Conservation (phyloP, 2,113 vertebrate genomes). For the Pandion haliaetus region DNA sequence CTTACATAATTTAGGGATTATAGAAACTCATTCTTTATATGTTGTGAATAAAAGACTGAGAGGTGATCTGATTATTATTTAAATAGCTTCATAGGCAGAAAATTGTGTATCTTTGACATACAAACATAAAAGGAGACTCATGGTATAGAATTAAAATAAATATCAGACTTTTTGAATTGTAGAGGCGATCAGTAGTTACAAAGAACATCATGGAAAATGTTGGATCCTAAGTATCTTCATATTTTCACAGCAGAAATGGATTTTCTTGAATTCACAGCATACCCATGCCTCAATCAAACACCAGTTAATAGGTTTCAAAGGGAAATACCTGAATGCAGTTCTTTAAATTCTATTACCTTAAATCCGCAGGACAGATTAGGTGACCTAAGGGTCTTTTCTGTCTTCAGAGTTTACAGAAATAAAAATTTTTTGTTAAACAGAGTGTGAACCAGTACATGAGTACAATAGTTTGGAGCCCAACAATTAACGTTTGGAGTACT, state of each 20-base stretch:
- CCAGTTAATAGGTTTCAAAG: not conserved
- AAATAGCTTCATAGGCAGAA: not conserved
- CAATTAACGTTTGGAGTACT: fast-evolving
- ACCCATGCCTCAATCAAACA: not conserved
- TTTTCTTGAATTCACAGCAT: not conserved
- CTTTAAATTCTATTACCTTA: not conserved
- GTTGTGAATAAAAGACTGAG: not conserved
- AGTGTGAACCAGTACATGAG: not conserved
- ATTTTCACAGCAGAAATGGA: not conserved
- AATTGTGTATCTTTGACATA: not conserved
- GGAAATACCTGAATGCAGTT: not conserved
- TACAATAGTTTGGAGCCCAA: not conserved
- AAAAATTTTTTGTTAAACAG: not conserved
- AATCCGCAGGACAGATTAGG: not conserved
- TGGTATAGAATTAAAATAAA: not conserved
- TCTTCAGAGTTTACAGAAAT: not conserved
- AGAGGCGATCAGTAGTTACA: not conserved
- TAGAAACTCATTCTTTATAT: not conserved
- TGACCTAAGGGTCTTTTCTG: not conserved
- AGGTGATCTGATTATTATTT: not conserved
- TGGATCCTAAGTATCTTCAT: not conserved
- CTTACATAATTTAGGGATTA: not conserved
- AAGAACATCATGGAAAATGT: not conserved
- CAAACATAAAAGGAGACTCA: not conserved
- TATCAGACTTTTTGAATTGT: not conserved